Percentiles rank a stretch among this genome's conserved stretches.
Evolutionary conservation across 2,797 vertebrate species (phyloP).

Genomic region (Dromococcyx pavoninus): DNA sequence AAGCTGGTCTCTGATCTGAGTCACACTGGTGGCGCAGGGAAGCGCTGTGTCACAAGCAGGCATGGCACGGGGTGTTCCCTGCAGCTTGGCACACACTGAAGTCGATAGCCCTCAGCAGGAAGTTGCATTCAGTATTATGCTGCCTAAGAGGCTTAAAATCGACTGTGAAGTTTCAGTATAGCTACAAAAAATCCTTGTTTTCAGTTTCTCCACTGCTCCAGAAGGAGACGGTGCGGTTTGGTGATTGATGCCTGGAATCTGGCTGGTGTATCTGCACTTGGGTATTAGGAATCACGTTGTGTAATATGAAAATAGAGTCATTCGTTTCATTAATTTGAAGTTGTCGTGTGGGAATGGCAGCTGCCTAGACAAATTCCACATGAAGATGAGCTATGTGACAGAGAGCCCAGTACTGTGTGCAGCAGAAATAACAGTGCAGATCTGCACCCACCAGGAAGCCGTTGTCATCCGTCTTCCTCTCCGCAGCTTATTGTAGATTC

Average conservation of each 20-base stretch:
- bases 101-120: slow-evolving; percentile 42
- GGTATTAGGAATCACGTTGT: not conserved
- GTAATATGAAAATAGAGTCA: not conserved
- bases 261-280: not conserved
- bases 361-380: not conserved
- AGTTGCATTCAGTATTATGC: not conserved
- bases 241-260: not conserved
- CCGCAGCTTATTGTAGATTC: not conserved
- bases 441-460: not conserved
- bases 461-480: not conserved
- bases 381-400: not conserved
- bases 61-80: not conserved
- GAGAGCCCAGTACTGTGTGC: not conserved
- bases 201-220: not conserved
- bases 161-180: slow-evolving; percentile 4
- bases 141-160: slow-evolving; percentile 45
- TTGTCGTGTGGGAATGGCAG: not conserved
- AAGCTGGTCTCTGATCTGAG: slow-evolving; percentile 32
- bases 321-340: not conserved
- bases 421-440: not conserved
- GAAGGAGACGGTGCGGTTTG: not conserved
- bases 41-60: not conserved
- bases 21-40: not conserved
- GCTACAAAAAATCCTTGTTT: not conserved
- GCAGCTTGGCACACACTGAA: slow-evolving; percentile 2